Conservation (phyloP, 1,140 invertebrate species). For the Sycobia sp. region DNA sequence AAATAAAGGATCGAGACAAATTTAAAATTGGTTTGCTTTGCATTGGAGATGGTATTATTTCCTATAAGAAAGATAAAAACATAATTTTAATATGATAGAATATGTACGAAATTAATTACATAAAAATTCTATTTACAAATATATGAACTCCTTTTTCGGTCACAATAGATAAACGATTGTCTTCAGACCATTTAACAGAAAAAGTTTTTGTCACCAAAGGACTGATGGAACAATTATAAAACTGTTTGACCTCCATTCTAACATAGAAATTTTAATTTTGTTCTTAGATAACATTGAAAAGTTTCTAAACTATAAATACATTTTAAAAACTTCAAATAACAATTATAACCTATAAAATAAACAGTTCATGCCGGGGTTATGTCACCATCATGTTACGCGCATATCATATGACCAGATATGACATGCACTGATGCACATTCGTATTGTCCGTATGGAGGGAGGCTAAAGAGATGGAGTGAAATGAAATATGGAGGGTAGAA, state of each 20-base stretch:
- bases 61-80: conserved; percentile 40
- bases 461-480: too few species aligned
- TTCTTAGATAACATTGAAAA: too few species aligned
- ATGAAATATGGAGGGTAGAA: too few species aligned
- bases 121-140: conserved; percentile 45
- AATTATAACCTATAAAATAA: too few species aligned
- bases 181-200: conserved; percentile 53
- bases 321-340: too few species aligned
- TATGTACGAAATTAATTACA: conserved; percentile 1
- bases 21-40: conserved; percentile 43
- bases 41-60: conserved; percentile 50
- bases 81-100: conserved; percentile 1
- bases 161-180: conserved; percentile 55
- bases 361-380: too few species aligned
- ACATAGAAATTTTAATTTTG: neutral
- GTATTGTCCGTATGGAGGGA: too few species aligned
- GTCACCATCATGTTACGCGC: too few species aligned
- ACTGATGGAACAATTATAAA: conserved; percentile 46
- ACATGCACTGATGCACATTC: too few species aligned
- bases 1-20: conserved; percentile 51
- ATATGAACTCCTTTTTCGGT: conserved; percentile 53
- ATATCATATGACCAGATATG: too few species aligned
- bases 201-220: conserved; percentile 49
- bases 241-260: conserved; percentile 47
- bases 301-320: too few species aligned